Evolutionary conservation across 2,113 vertebrate genomes (phyloP).

Genomic region (Halichoerus grypus): DNA sequence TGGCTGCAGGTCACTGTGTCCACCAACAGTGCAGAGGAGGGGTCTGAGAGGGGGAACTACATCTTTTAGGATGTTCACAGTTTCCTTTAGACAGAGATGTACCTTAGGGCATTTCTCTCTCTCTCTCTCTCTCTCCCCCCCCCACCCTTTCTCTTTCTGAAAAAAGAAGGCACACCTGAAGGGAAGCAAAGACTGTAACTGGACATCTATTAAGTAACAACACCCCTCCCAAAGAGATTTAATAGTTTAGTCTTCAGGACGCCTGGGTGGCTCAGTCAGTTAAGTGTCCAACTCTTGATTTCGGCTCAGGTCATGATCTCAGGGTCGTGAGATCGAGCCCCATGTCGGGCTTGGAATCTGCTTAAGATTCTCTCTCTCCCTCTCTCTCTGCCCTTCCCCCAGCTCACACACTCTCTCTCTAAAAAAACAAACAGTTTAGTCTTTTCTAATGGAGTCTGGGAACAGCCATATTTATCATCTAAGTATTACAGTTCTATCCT

Average conservation of each 20-base stretch:
- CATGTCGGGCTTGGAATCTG: background rate
- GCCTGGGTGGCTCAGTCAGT: background rate
- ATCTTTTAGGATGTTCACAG: background rate
- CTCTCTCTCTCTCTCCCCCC: background rate
- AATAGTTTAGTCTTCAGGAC: background rate
- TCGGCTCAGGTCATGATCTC: background rate
- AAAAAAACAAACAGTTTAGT: background rate
- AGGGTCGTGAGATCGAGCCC: background rate
- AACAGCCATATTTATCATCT: background rate
- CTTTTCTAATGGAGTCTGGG: background rate
- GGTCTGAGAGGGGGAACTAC: background rate
- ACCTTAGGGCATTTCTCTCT: background rate
- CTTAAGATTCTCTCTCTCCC: background rate
- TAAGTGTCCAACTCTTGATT: background rate
- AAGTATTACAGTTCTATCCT: background rate
- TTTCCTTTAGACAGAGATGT: background rate
- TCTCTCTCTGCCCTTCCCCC: background rate
- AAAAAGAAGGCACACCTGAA: background rate
- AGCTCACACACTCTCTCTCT: background rate
- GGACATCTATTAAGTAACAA: background rate
- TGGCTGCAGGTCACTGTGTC: background rate
- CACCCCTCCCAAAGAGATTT: background rate
- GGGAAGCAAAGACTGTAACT: background rate
- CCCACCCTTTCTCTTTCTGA: background rate
- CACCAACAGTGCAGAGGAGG: background rate